Evolutionary conservation across 2,113 vertebrate species (phyloP).

Genomic region (Passerina amoena): DNA sequence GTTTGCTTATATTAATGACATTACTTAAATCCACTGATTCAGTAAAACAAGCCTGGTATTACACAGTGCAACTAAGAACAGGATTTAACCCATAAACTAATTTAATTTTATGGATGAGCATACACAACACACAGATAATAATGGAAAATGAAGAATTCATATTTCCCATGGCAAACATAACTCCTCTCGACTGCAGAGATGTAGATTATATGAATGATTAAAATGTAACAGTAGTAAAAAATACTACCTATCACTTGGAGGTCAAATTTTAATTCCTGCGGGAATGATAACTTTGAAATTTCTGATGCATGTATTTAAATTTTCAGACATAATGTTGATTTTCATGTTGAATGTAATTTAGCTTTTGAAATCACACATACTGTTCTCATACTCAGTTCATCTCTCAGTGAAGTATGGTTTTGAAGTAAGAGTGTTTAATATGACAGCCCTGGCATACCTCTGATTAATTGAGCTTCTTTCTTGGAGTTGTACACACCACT

Average conservation of each 20-base stretch:
- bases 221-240: slow-evolving; percentile 15
- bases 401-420: slow-evolving; percentile 6
- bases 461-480: slow-evolving; percentile 18
- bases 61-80: background rate
- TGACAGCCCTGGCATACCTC: background rate
- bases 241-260: background rate
- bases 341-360: slow-evolving; percentile 26
- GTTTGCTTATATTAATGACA: background rate
- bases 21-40: background rate
- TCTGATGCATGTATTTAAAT: slow-evolving; percentile 9
- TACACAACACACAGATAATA: background rate
- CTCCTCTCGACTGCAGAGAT: background rate
- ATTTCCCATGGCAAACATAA: slow-evolving; percentile 22
- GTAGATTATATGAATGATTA: slow-evolving; percentile 19
- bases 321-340: slow-evolving; percentile 35
- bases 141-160: background rate
- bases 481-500: background rate
- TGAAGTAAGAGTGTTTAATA: background rate
- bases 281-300: slow-evolving; percentile 13
- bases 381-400: background rate
- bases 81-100: background rate
- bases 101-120: background rate
- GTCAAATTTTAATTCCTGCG: slow-evolving; percentile 33
- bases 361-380: background rate
- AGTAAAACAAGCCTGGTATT: background rate